A percentile compares a stretch with the other conserved stretches of the same genome.
These are phyloP conservation scores for Ormyrus rosae DNA, from an alignment of 2,888 invertebrate species.

Conservation along the genomic window DNA sequence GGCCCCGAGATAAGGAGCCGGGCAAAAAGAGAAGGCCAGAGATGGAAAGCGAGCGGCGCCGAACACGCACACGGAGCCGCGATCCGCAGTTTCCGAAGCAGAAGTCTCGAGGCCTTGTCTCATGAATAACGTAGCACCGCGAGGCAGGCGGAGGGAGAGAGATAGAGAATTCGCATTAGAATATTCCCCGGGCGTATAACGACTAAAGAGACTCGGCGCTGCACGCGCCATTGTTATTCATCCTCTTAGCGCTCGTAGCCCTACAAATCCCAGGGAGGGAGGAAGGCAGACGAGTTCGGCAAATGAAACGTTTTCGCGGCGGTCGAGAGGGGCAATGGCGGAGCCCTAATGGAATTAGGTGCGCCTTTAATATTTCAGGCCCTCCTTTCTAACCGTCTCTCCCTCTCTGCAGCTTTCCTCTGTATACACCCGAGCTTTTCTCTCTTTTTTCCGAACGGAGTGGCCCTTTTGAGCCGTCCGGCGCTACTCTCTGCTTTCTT, in stretches of 20 bases:
- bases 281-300: background rate
- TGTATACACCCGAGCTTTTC: background rate
- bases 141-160: too few species aligned
- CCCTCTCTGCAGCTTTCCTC: background rate
- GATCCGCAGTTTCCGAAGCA: constrained; percentile 48
- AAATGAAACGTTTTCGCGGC: constrained; percentile 47
- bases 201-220: constrained; percentile 60
- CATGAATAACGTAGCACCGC: constrained; percentile 65
- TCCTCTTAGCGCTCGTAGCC: constrained; percentile 39
- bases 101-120: constrained; percentile 57
- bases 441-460: background rate
- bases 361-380: constrained; percentile 32
- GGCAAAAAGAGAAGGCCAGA: background rate
- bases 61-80: background rate
- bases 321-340: background rate
- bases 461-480: constrained; percentile 16
- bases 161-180: constrained; percentile 60
- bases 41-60: background rate
- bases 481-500: constrained; percentile 31
- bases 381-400: background rate
- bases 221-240: constrained; percentile 63
- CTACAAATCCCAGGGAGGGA: constrained; percentile 24
- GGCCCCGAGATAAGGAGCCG: constrained; percentile 5
- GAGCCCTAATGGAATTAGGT: constrained; percentile 22
- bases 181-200: constrained; percentile 63